Evolutionary conservation across 2,888 invertebrate genomes (phyloP), one percentile per base, ranked within the genome.

Genomic region (Rhodophaea formosa): DNA sequence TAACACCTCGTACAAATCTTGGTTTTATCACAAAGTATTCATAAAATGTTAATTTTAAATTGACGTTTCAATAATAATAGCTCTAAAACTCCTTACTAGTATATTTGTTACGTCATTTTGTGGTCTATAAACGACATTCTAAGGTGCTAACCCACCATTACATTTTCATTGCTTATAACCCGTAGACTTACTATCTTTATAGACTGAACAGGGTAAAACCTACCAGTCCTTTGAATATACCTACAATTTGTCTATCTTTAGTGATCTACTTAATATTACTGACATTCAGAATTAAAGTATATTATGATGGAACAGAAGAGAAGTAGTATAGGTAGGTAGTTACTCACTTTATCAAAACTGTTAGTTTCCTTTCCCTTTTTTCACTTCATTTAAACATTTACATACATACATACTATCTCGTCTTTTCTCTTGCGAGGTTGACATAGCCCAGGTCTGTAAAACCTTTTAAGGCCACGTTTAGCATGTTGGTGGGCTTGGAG

Each of bases 141-240:
- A 35, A 53, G 52, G 35, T 53, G 52, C 39, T 53, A 53, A 39
- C 39, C 16, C 16, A 17, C 17, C 16, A 53, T 42, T 53, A 42
- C 42, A 53, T 42, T 53, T 42, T 53, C 52, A 53, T 53, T 53
- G 42, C 52, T 39, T 39, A 39, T 39, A n/a, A 23, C 8, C 1
- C 39, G 12, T 39, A 39, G 39, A 39, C 6, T 2, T 3, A n/a
- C 39, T 12, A 39, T 39, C 39, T 39, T 12, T 12, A 39, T 39
- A 12, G 39, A 39, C n/a, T 5, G 12, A 12, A 39, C 12, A 10
- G 12, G 8, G n/a, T n/a, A 39, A 39, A 12, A 39, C 3, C n/a
- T 39, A 5, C 39, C 12, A 39, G 12, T n/a, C 12, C 8, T 35
- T 35, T 35, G n/a, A 39, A 12, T n/a, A 10, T 39, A 35, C 12